Evolutionary conservation across 2,797 vertebrate species (phyloP).

Genomic region (Pampus argenteus): DNA sequence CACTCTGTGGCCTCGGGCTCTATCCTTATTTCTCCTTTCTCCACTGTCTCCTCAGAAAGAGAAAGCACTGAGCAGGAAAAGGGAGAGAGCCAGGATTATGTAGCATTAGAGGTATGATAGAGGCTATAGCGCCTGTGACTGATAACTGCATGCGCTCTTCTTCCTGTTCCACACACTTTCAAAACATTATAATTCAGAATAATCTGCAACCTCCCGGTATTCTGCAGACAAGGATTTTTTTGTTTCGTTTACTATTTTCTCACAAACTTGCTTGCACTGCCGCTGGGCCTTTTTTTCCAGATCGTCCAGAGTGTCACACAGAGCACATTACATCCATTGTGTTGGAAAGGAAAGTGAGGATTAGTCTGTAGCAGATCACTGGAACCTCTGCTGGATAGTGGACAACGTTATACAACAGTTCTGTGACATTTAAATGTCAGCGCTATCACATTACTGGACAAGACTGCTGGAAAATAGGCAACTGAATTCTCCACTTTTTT

Average conservation of each 20-base stretch:
- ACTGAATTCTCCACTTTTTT: conserved; percentile 1
- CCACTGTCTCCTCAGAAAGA: conserved; percentile 51
- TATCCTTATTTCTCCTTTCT: conserved; percentile 36
- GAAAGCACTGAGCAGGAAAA: conserved; percentile 37
- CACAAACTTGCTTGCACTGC: neutral
- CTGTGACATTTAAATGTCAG: conserved; percentile 40
- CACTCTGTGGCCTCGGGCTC: conserved; percentile 24
- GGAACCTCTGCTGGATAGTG: conserved; percentile 50
- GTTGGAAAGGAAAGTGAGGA: conserved; percentile 11
- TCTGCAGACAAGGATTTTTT: neutral
- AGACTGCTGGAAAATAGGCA: conserved; percentile 13
- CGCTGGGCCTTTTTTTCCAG: neutral
- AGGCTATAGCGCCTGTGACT: conserved; percentile 35
- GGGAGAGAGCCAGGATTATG: conserved; percentile 70
- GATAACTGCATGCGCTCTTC: conserved; percentile 25
- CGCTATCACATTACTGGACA: conserved; percentile 20
- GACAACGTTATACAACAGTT: conserved; percentile 46
- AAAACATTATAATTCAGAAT: neutral
- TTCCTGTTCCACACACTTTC: conserved; percentile 5
- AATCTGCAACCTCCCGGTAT: neutral
- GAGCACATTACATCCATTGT: conserved; percentile 18
- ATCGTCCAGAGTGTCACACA: conserved; percentile 6
- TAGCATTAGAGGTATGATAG: conserved; percentile 73
- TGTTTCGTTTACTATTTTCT: neutral
- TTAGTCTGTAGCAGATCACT: conserved; percentile 2